Evolutionary conservation across 2,888 invertebrate genomes (phyloP).

Genomic region (Pachydiplax longipennis): DNA sequence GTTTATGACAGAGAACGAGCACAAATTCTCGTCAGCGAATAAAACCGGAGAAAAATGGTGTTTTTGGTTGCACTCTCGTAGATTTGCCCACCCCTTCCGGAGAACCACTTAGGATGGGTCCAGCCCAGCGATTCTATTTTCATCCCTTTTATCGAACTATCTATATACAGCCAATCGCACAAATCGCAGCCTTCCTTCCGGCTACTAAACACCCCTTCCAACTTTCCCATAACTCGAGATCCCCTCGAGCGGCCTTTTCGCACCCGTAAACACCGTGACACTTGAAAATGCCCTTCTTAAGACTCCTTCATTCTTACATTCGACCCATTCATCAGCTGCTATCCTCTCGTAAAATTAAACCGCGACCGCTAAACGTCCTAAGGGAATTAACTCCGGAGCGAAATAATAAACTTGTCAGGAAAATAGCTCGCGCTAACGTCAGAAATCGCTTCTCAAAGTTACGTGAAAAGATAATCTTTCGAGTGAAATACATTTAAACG

Average conservation of each 20-base stretch:
- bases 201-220: not conserved
- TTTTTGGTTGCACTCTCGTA: too few species aligned
- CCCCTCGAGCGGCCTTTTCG: not conserved
- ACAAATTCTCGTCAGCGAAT: too few species aligned
- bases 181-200: not conserved
- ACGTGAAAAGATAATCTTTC: too few species aligned
- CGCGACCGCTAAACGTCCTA: not conserved
- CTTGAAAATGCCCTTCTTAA: not conserved
- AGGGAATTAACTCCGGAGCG: not conserved
- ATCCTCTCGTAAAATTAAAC: not conserved
- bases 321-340: not conserved
- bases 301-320: not conserved
- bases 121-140: not conserved
- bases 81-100: not conserved
- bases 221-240: not conserved
- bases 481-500: too few species aligned
- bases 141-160: not conserved
- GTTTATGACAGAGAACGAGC: too few species aligned
- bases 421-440: too few species aligned
- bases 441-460: too few species aligned
- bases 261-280: not conserved
- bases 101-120: not conserved
- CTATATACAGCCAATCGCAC: not conserved
- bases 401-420: too few species aligned
- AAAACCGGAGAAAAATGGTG: too few species aligned